Percentiles rank a stretch among this genome's conserved stretches.
These are phyloP conservation scores for Tragopan temminckii DNA, from an alignment of 2,797 vertebrate species.

Conservation along the genomic window DNA sequence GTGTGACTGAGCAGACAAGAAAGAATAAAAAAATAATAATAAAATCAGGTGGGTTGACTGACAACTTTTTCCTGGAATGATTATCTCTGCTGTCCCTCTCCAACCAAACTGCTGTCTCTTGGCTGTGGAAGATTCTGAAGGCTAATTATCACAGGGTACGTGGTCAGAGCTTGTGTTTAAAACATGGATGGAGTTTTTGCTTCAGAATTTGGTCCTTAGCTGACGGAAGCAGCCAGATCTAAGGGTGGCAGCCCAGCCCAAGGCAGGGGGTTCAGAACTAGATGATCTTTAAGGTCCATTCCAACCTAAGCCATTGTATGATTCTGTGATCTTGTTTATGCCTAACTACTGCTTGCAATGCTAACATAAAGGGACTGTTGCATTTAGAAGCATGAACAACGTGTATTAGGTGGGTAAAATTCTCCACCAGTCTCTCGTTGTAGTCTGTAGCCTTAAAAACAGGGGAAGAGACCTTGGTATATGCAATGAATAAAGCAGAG, in stretches of 20 bases:
- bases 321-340: not conserved
- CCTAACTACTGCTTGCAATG: not conserved
- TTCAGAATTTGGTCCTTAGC: not conserved
- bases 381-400: not conserved
- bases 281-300: not conserved
- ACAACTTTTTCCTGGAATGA: not conserved
- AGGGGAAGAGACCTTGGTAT: not conserved
- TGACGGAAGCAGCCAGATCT: not conserved
- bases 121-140: not conserved
- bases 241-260: not conserved
- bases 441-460: not conserved
- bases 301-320: not conserved
- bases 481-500: not conserved
- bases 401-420: not conserved
- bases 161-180: not conserved
- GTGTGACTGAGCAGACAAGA: not conserved
- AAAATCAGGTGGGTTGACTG: not conserved
- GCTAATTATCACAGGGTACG: not conserved
- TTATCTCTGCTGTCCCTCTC: not conserved
- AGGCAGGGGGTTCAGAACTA: not conserved
- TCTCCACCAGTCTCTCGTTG: not conserved
- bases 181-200: fast-evolving
- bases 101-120: not conserved
- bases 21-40: not conserved
- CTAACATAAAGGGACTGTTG: not conserved